Evolutionary conservation across 2,113 vertebrate genomes (phyloP).

Genomic region (Hemiprocne comata): DNA sequence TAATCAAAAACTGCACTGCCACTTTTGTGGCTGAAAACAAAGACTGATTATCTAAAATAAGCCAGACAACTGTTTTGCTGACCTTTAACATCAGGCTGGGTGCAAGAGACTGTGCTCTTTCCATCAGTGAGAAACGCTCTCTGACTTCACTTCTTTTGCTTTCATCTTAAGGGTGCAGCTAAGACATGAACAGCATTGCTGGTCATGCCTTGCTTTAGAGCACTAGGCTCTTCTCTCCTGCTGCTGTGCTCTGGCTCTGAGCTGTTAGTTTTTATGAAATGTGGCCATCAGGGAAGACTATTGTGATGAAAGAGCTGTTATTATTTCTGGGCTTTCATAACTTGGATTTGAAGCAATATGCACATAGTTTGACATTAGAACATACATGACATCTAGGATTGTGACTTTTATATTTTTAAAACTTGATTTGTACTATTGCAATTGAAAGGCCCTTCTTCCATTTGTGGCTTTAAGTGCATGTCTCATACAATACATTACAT

Average conservation of each 20-base stretch:
- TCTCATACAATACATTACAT: neutral
- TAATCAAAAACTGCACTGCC: neutral
- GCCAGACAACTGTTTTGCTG: neutral
- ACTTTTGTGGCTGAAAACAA: neutral
- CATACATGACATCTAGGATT: neutral
- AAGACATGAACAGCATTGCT: neutral
- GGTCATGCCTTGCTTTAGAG: neutral
- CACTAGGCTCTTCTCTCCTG: neutral
- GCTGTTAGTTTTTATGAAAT: neutral
- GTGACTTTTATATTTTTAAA: neutral
- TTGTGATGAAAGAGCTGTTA: neutral
- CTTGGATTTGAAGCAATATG: neutral
- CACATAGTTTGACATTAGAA: neutral
- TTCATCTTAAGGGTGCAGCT: neutral
- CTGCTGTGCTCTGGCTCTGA: neutral
- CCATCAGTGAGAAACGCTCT: neutral
- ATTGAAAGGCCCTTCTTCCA: neutral
- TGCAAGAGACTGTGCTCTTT: neutral
- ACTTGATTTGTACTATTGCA: neutral
- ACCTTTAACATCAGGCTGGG: neutral
- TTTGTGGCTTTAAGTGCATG: neutral
- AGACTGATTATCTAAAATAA: neutral
- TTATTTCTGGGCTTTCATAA: neutral
- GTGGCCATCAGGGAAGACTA: neutral
- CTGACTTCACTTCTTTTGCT: neutral